Base-by-base conservation (phyloP, 2,888 invertebrate genomes). In the Polydesmus complanatus region DNA sequence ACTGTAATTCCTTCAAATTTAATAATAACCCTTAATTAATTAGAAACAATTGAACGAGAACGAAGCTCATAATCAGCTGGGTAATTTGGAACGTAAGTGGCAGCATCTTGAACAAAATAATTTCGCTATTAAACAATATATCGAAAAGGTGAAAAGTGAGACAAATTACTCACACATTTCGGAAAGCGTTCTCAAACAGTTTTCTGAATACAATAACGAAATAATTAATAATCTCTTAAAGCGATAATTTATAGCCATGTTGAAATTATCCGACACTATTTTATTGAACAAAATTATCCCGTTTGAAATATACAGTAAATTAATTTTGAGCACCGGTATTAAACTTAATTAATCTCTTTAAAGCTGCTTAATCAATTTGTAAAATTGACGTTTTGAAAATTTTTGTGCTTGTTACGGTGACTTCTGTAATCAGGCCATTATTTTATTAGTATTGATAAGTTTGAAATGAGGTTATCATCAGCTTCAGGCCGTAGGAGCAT, bases 61-160 rank as follows among this genome's bases (percentile, higher is more conserved):
- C 70, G 86, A 86, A 72, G 83, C 84, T 70, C 82, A 83, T 68
- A 72, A 77, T 1, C 83, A 85, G 72, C 75, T 88, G n/a, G 80
- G 79, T 65, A 80, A 77, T 54, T 71, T 87, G 65, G 86, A 88
- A 71, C 81, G 82, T 59, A 83, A 84, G 70, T 75, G 86, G 67
- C 80, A 82, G 14, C 80, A 82, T 61, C 72, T 85, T 47, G 85
- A 84, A 67, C 80, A 80, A 65, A 82, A 81, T 66, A 86, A 85
- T 70, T 81, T 80, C 62, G 78, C 81, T 11, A 74, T 85, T 66
- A 78, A 81, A 70, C 83, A 84, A 68, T 84, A 83, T 68, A 81
- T 87, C 51, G 79, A 80, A 0, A 79, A 82, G 2, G 83, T 84
- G 65, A 81, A 80, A 37, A 76, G 82, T 63, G 83, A 84, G 67